Evolutionary conservation across 37 sponge, comb jelly and placozoan genomes (phyloP).

Genomic region (Halisarca cf. caerulea): DNA sequence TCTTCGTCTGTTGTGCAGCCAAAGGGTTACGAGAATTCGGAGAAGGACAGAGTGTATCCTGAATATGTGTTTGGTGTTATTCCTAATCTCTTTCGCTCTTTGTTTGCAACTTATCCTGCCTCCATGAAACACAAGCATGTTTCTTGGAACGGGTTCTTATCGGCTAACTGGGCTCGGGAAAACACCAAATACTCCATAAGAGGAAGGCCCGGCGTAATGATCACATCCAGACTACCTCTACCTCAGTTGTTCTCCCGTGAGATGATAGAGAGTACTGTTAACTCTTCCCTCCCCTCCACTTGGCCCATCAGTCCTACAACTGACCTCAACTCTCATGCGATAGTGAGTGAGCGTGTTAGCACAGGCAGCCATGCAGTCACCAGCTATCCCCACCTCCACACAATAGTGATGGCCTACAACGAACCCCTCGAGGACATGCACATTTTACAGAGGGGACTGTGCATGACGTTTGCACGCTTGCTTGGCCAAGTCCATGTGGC

Average conservation of each 20-base stretch:
- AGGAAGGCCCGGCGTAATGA: constrained; percentile 36
- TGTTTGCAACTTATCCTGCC: constrained; percentile 25
- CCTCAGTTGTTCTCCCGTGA: constrained; percentile 13
- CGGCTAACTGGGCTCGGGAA: constrained; percentile 37
- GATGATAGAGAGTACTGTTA: background rate
- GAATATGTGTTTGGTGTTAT: constrained; percentile 40
- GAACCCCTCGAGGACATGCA: constrained; percentile 35
- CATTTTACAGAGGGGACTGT: constrained; percentile 50
- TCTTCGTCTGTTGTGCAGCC: constrained; percentile 18
- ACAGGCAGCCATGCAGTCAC: constrained; percentile 6
- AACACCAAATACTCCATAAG: constrained; percentile 32
- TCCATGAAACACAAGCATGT: constrained; percentile 16
- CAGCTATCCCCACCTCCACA: constrained; percentile 59
- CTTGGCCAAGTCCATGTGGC: constrained; percentile 29
- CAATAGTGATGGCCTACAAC: constrained; percentile 49
- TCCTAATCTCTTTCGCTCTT: constrained; percentile 44
- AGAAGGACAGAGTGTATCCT: constrained; percentile 12
- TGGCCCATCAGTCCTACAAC: background rate
- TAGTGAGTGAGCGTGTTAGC: background rate
- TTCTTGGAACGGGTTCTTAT: constrained; percentile 16
- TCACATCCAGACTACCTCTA: constrained; percentile 40
- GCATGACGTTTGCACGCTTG: constrained; percentile 41
- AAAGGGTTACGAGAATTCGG: constrained; percentile 38
- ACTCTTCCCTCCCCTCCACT: background rate
- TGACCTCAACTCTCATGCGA: constrained; percentile 29